Evolutionary conservation across 2,888 invertebrate species (phyloP), one percentile per base, ranked within the genome.

Genomic region (Poecilobothrus nobilitatus): DNA sequence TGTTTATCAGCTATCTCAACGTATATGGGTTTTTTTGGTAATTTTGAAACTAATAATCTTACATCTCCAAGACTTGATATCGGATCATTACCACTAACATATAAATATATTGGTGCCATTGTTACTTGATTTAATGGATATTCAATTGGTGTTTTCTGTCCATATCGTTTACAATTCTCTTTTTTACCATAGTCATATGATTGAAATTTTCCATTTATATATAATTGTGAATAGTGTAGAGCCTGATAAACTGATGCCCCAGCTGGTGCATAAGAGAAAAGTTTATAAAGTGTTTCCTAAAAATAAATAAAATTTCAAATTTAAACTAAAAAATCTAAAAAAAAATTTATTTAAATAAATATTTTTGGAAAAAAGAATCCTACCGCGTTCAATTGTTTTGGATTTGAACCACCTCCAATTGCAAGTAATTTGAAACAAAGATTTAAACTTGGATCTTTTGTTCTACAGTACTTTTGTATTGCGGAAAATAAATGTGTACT

Each of bases 141-240:
- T 0, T 74, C 74, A 0, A 88, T 87, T 4, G 88, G 87, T 0
- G 68, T 76, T 1, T 71, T 66, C 18, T 76, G 77, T 1, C 85
- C 84, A 74, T 88, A 88, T 8, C 71, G 75, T 68, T 75, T 72
- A 44, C 81, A 73, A 75, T 88, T 88, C 63, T 73, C 75, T 3
- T 77, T 70, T 20, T 71, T 41, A n/a, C 86, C 86, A 71, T 81
- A 79, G 75, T 86, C 84, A 73, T 83, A 86, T 68, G 84, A 82
- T 41, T 83, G 79, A 77, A 85, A 85, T 10, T 76, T 73, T 33
- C 78, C 78, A 34, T 78, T 78, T 21, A 80, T 82, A 9, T 74
- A 72, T 64, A 84, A 83, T 80, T 91, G 91, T 0, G 83, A 86
- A 75, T 85, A 91, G 78, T 91, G 91, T 1, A 85, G 79, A 0